A percentile compares a stretch with the other conserved stretches of the same genome.
phyloP scores from a whole-genome alignment of 2,888 invertebrate genomes.

The Dendrolimus houi region DNA sequence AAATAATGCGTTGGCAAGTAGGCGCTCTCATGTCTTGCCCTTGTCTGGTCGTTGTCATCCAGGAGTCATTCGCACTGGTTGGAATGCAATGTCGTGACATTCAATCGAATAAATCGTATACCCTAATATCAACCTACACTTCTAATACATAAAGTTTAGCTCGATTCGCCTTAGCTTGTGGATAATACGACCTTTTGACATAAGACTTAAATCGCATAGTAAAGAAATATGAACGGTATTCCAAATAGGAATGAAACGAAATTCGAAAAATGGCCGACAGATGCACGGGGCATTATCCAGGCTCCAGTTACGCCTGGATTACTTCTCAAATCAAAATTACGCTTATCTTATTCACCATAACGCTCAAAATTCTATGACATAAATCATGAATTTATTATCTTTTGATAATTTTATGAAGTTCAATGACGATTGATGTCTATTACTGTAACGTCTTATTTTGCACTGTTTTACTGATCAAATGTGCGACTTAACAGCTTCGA shows the following conservation, averaged over 20 bases:
- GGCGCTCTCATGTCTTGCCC: constrained; percentile 57
- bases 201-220: constrained; percentile 3
- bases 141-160: constrained; percentile 5
- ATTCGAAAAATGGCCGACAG: constrained; percentile 31
- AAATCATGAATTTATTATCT: background rate
- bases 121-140: constrained; percentile 14
- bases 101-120: constrained; percentile 16
- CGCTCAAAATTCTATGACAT: constrained; percentile 19
- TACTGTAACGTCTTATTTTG: background rate
- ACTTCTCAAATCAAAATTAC: background rate
- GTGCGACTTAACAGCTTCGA: rapidly evolving
- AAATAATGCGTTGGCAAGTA: constrained; percentile 26
- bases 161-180: background rate
- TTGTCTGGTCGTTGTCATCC: constrained; percentile 72
- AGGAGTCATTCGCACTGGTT: constrained; percentile 63
- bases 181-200: constrained; percentile 17
- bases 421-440: background rate
- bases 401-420: background rate
- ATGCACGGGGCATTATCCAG: constrained; percentile 55
- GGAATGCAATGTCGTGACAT: constrained; percentile 71
- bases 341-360: background rate
- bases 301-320: constrained; percentile 29
- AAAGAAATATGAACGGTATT: constrained; percentile 46
- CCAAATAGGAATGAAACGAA: constrained; percentile 38
- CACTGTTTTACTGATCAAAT: background rate